Evolutionary conservation across 2,888 invertebrate species (phyloP), one percentile per base, ranked within the genome.

Genomic region (Tachina grossa): DNA sequence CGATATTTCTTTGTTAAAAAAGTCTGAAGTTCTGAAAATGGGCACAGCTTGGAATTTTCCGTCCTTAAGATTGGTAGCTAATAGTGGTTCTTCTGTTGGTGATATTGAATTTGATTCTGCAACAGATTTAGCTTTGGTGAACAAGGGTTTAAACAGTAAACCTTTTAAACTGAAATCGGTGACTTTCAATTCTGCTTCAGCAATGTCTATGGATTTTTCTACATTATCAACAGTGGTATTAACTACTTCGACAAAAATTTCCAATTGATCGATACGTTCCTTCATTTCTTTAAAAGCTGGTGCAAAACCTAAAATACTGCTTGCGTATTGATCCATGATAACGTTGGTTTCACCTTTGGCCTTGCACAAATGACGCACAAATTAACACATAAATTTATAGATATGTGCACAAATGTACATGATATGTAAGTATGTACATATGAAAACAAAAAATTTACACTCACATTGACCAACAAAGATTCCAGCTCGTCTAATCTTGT

Each of bases 401-500:
- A 22, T 66, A n/a, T 22, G 3, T 31, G 31, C 6, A n/a, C 11
- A 41, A 16, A 14, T 43, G 9, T 31, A 59, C 9, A 39, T 16
- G 9, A 22, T 0, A 39, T 51, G 51, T n/a, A n/a, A n/a, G n/a
- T 68, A 88, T 93, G 93, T 84, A 95, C 94, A 31, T 31, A 31
- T 31, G 4, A 31, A 31, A 3, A 31, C 2, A 31, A 31, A 31
- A 31, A 31, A 31, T 31, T 31, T 31, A 6, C 5, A 31, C 31
- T 31, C 31, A 31, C 31, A 91, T 94, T 94, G 86, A 94, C 93
- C 47, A 95, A 90, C 63, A 95, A 93, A 87, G 94, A 95, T 87
- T 95, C 94, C 86, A 95, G 93, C 90, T 95, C 95, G 91, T 95
- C 95, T 39, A 95, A 92, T 83, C 95, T 93, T 0, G 95, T 95